Evolutionary conservation across 2,113 vertebrate genomes (phyloP).

Genomic region (Tangachromis dhanisi): DNA sequence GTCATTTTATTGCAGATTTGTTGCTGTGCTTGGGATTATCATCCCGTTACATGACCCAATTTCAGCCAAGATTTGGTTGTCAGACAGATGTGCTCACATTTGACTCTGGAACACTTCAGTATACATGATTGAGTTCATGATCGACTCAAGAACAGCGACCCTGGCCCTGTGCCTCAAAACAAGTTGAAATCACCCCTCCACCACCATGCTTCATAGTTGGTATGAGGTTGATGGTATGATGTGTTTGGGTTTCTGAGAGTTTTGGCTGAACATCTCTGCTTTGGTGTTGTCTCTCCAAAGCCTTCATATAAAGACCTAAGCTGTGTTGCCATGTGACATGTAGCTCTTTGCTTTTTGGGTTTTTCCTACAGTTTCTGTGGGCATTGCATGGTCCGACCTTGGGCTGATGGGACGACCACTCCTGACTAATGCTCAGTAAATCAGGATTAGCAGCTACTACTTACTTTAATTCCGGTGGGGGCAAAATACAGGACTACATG

Average conservation of each 20-base stretch:
- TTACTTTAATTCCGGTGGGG: not conserved
- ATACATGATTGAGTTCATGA: not conserved
- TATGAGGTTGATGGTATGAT: not conserved
- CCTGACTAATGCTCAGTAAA: not conserved
- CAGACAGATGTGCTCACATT: not conserved
- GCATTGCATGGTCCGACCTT: not conserved
- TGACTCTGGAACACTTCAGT: not conserved
- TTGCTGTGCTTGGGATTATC: not conserved
- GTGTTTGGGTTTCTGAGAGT: not conserved
- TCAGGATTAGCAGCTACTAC: not conserved
- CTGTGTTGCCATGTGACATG: not conserved
- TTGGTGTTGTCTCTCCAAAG: not conserved
- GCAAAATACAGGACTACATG: not conserved
- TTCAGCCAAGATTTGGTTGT: not conserved
- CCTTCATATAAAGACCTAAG: not conserved
- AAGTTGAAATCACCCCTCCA: not conserved
- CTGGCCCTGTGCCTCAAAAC: not conserved
- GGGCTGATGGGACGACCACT: not conserved
- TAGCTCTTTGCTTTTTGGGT: not conserved
- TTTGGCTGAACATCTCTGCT: not conserved
- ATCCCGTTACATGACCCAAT: not conserved
- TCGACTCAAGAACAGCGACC: not conserved
- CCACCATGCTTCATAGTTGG: fast-evolving
- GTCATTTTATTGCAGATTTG: not conserved
- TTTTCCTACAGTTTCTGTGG: not conserved